Conservation (phyloP, 2,888 invertebrate genomes). For the Oscheius onirici region DNA sequence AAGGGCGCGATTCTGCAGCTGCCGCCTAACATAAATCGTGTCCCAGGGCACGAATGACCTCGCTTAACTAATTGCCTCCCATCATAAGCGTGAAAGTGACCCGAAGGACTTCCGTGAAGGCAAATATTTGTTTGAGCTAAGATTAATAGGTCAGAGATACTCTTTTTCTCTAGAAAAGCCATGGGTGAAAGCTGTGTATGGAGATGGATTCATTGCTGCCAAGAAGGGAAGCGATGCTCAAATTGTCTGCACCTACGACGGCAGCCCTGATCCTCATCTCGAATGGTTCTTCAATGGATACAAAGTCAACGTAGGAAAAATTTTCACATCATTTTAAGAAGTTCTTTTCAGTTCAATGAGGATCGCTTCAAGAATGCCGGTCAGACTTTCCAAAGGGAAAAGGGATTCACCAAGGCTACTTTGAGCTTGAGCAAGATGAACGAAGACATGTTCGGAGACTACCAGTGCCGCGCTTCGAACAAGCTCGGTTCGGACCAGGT, state of each 20-base stretch:
- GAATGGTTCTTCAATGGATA: slow-evolving; percentile 66
- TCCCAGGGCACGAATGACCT: slow-evolving; percentile 33
- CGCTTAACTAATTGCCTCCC: slow-evolving; percentile 32
- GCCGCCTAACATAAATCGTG: slow-evolving; percentile 34
- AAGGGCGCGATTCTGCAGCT: slow-evolving; percentile 32
- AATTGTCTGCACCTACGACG: slow-evolving; percentile 63
- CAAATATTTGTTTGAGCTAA: background rate
- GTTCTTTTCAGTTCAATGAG: slow-evolving; percentile 43
- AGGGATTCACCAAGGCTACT: slow-evolving; percentile 43
- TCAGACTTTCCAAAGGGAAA: slow-evolving; percentile 43
- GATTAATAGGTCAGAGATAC: background rate
- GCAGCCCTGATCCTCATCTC: slow-evolving; percentile 59
- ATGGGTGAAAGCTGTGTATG: slow-evolving; percentile 53
- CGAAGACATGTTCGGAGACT: slow-evolving; percentile 56
- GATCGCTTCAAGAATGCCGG: slow-evolving; percentile 45
- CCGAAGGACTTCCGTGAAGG: background rate
- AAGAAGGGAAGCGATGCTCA: slow-evolving; percentile 47
- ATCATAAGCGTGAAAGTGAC: slow-evolving; percentile 27
- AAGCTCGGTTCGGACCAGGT: slow-evolving; percentile 48
- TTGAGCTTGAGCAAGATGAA: slow-evolving; percentile 41
- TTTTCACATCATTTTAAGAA: background rate
- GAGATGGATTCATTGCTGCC: slow-evolving; percentile 55
- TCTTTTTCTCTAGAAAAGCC: slow-evolving; percentile 57
- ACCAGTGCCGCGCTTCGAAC: slow-evolving; percentile 53
- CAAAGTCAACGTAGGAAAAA: slow-evolving; percentile 55